Evolutionary conservation across 2,797 vertebrate genomes (phyloP), one percentile per base, ranked within the genome.

Genomic region (Epinephelus awoara): DNA sequence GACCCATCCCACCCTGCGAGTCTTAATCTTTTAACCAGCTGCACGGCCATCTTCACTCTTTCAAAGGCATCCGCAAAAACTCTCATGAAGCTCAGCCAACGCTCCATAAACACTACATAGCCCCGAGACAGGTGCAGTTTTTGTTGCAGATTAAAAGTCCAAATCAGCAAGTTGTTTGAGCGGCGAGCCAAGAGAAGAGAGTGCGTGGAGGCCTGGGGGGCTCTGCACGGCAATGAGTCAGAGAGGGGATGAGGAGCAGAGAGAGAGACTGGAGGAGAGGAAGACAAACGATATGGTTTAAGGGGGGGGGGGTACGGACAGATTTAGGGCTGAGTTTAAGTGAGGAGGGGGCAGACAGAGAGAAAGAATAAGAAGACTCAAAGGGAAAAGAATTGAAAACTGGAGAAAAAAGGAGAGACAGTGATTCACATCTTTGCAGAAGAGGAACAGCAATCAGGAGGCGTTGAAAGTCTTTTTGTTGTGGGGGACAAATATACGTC

Each of bases 101-200:
- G 46, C 75, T 85, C 82, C 67, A 21, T 63, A 87, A 83, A 86
- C 74, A 67, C 67, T 12, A 72, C 75, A 75, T 57, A 58, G 89
- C 87, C 90, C 25, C 6, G n/a, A 86, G 91, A 84, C 85, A 86
- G 80, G 86, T 79, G 71, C 84, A 62, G 64, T 83, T 87, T 87
- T 86, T 86, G 83, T 83, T 80, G 85, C 67, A 89, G 87, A 93
- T 92, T 87, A 92, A 91, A 90, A 91, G 79, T 91, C 87, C 78
- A 92, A 89, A 91, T 92, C 91, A 91, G 88, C 85, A 90, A 91
- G 80, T 90, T 90, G 87, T 90, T 87, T 88, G 83, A 89, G 86
- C 67, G 66, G 84, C 23, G 54, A 92, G 85, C 89, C 87, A 84
- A 90, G 72, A 89, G 85, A 88, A 64, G 81, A 64, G 81, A 80